Evolutionary conservation across 2,113 vertebrate species (phyloP), one percentile per base, ranked within the genome.

Genomic region (Chelonoidis abingdonii): DNA sequence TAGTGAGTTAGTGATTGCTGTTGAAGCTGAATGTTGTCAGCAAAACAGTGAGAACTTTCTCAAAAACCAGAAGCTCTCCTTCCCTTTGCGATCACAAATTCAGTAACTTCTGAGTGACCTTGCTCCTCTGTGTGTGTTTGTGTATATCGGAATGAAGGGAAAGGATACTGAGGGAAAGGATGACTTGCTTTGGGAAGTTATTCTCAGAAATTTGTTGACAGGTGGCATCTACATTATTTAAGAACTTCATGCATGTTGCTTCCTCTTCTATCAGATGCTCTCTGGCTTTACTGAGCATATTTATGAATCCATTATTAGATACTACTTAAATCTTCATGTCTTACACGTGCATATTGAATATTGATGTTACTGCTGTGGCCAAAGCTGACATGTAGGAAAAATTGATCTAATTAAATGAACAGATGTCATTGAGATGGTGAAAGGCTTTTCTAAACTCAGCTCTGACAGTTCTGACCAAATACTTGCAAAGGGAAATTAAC

Each of bases 371-470:
- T 89, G 72, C 1, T 87, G 81, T 87, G 22, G 53, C 59, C 50
- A 94, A 5, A 87, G 52, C 49, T 94, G 50, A 87, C n/a, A 5
- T 54, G 44, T 9, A 81, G 41, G 69, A 87, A 57, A 31, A 93
- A 59, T 52, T 83, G 62, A 90, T 95, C 83, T 95, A 84, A 94
- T 95, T 89, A 92, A 85, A 86, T 90, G 49, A 86, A 49, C 57
- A 89, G 59, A 54, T 96, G 57, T 59, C 49, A 25, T 84, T 96
- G 83, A 92, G 72, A 86, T 92, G 54, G 80, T 82, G 16, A 56
- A 90, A 95, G 44, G 53, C 5, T 56, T 5, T 92, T 95, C 75
- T 50, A 82, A 69, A 53, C 62, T 89, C 56, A 89, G 11, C 27
- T 93, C 92, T 88, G 80, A 5, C 1, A 2, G 41, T 87, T 93